Conservation (phyloP, 2,113 vertebrate species). For the Eidolon helvum region DNA sequence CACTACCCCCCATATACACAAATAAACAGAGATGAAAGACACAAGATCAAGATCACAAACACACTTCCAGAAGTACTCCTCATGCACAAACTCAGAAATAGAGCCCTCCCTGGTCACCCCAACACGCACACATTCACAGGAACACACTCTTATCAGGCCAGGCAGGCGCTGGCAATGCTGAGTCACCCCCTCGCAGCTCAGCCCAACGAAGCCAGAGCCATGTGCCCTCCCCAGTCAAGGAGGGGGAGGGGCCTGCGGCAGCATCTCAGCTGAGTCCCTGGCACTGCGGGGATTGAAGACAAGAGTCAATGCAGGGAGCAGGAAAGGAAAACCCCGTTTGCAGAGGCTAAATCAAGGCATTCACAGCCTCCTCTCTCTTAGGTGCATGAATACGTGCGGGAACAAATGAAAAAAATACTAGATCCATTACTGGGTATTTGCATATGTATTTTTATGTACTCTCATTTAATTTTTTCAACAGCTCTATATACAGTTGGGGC, state of each 20-base stretch:
- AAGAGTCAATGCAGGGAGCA: not conserved
- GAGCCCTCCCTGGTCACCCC: not conserved
- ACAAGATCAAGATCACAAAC: not conserved
- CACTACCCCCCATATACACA: not conserved
- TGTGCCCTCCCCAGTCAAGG: not conserved
- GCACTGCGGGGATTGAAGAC: not conserved
- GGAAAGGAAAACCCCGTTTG: not conserved
- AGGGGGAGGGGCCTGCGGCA: conserved; percentile 27
- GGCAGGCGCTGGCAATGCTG: conserved; percentile 64
- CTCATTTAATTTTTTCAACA: conserved; percentile 2
- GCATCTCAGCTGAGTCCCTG: not conserved
- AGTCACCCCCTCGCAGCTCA: conserved; percentile 62
- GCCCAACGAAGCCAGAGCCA: not conserved
- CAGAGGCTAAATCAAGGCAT: not conserved
- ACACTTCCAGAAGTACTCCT: not conserved
- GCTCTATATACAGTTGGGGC: not conserved
- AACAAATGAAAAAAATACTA: conserved; percentile 45
- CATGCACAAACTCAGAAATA: conserved; percentile 19
- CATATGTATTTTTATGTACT: conserved; percentile 11
- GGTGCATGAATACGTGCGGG: not conserved
- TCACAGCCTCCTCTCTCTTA: not conserved
- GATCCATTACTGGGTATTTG: not conserved
- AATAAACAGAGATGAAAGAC: not conserved
- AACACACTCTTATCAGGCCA: conserved; percentile 59
- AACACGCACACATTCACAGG: not conserved